These are phyloP conservation scores for Lasioglossum figueresi DNA, from an alignment of 2,888 invertebrate species.

Conservation along the genomic window DNA sequence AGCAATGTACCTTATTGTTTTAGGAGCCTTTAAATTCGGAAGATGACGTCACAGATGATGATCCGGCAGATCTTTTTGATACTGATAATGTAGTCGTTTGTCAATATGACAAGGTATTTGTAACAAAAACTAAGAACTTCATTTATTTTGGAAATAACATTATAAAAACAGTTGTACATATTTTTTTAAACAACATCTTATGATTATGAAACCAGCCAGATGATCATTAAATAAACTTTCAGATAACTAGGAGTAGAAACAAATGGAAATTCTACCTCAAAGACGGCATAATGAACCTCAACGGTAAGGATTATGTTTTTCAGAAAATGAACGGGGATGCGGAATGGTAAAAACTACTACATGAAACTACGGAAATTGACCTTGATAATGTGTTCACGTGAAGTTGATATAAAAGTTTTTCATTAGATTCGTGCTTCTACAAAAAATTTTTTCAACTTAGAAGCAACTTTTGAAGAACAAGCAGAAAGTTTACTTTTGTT, in stretches of 20 bases:
- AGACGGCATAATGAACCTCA: slow-evolving; percentile 99
- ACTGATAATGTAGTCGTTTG: slow-evolving; percentile 99
- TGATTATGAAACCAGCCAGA: neutral
- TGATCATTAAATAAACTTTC: slow-evolving; percentile 69
- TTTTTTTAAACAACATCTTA: neutral
- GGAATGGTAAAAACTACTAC: slow-evolving; percentile 92
- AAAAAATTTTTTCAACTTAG: slow-evolving; percentile 21
- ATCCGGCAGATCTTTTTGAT: slow-evolving; percentile 97
- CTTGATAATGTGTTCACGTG: slow-evolving; percentile 61
- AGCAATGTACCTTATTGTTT: slow-evolving; percentile 39
- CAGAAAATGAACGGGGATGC: slow-evolving; percentile 99
- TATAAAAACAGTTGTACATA: neutral
- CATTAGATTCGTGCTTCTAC: slow-evolving; percentile 11
- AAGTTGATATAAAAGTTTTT: slow-evolving; percentile 39
- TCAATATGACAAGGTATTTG: slow-evolving; percentile 97
- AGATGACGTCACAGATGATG: slow-evolving; percentile 99
- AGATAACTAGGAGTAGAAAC: slow-evolving; percentile 98
- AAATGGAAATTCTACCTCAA: slow-evolving; percentile 99
- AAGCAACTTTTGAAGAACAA: neutral
- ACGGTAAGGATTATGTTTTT: slow-evolving; percentile 99
- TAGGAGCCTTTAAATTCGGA: slow-evolving; percentile 97
- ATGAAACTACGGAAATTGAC: slow-evolving; percentile 48
- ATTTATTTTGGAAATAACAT: neutral
- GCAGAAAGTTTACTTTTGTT: slow-evolving; percentile 11
- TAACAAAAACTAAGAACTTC: slow-evolving; percentile 3